phyloP scores from a whole-genome alignment of 2,888 invertebrate species.

The Drosophila differens region DNA sequence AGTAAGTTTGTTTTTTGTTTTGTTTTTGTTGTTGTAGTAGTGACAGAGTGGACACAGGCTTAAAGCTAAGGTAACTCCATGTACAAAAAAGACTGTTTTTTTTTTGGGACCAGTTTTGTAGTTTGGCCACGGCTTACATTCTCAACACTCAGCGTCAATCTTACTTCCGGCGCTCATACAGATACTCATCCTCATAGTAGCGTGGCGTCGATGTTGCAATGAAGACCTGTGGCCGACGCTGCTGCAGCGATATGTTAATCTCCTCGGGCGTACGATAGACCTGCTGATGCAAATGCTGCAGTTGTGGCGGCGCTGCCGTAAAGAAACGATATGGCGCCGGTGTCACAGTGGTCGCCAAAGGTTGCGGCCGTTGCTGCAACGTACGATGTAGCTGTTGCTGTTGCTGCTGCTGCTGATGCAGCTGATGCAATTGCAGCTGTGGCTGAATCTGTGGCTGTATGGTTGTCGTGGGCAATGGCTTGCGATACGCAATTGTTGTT shows the following conservation, averaged over 20 bases:
- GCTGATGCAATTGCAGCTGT: constrained; percentile 72
- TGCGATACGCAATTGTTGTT: constrained; percentile 78
- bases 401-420: constrained; percentile 72
- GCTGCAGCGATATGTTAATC: constrained; percentile 93
- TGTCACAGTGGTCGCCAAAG: constrained; percentile 83
- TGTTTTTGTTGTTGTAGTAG: constrained; percentile 17
- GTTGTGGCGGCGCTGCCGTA: constrained; percentile 82
- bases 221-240: constrained; percentile 89
- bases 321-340: constrained; percentile 85
- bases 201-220: constrained; percentile 85
- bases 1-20: constrained; percentile 16
- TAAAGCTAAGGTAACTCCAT: constrained; percentile 62
- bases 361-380: constrained; percentile 76
- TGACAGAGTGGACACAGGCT: constrained; percentile 64
- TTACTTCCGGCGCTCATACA: constrained; percentile 84
- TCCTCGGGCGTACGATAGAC: constrained; percentile 94
- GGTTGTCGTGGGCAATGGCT: constrained; percentile 78
- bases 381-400: constrained; percentile 70
- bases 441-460: constrained; percentile 81
- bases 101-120: constrained; percentile 31
- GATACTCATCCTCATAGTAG: constrained; percentile 85
- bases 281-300: constrained; percentile 86
- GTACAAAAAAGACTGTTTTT: constrained; percentile 71
- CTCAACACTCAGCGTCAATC: not conserved
- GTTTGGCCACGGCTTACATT: constrained; percentile 9